Percentiles rank a stretch among this genome's conserved stretches.
These are phyloP conservation scores for Butorides virescens DNA, from an alignment of 2,113 vertebrate species.

Conservation along the genomic window DNA sequence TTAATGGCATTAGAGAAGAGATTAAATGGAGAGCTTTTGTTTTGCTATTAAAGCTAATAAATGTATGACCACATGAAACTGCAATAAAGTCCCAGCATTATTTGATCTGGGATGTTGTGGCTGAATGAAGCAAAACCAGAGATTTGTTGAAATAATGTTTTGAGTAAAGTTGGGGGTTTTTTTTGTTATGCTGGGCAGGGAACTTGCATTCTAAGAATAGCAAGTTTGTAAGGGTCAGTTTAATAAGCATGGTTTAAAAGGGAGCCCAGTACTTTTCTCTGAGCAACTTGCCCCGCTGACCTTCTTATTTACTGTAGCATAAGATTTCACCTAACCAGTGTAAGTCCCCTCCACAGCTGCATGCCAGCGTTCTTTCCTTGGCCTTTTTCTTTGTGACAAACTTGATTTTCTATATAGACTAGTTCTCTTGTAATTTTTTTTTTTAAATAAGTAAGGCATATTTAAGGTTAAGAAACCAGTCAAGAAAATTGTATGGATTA, in stretches of 20 bases:
- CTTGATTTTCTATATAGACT: background rate
- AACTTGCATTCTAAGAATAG: background rate
- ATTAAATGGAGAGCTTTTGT: background rate
- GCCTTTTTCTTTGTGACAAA: background rate
- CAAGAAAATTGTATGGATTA: background rate
- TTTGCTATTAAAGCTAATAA: background rate
- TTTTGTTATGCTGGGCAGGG: background rate
- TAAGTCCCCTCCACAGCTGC: background rate
- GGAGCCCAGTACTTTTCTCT: background rate
- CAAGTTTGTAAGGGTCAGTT: background rate
- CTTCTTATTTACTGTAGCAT: background rate
- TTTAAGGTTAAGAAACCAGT: background rate
- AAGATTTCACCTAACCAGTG: background rate
- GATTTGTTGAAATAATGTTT: background rate
- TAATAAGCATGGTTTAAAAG: background rate
- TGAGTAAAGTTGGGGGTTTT: accelerated
- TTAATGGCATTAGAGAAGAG: background rate
- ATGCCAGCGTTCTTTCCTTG: background rate
- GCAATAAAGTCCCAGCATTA: background rate
- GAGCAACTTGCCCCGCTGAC: background rate
- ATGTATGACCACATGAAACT: background rate
- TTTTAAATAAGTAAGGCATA: background rate
- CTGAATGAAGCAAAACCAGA: background rate
- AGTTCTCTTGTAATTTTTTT: background rate
- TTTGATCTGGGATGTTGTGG: background rate